Conservation (phyloP, 2,113 vertebrate species). For the Gymnogyps californianus region DNA sequence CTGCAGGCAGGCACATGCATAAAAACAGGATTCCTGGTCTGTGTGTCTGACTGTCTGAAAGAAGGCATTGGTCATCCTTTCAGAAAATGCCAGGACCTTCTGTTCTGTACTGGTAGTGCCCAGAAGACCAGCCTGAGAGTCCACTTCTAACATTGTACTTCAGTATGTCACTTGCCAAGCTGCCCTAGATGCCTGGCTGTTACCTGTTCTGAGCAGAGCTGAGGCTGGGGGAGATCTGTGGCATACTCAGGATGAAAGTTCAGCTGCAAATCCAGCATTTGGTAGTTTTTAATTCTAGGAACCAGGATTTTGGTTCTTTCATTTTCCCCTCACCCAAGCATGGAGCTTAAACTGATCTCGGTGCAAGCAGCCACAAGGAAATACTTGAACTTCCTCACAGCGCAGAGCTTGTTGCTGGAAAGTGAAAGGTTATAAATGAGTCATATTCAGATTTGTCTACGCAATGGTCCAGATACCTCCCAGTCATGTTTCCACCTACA, state of each 20-base stretch:
- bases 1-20: not conserved
- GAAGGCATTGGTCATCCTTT: not conserved
- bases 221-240: not conserved
- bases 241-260: not conserved
- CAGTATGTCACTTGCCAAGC: not conserved
- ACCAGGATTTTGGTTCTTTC: not conserved
- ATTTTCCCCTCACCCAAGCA: not conserved
- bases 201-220: not conserved
- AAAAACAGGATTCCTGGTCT: not conserved
- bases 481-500: not conserved
- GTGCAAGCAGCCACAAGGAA: not conserved
- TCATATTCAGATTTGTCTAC: not conserved
- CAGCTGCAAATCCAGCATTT: not conserved
- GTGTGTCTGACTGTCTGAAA: not conserved
- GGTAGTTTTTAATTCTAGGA: not conserved
- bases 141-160: not conserved
- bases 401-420: not conserved
- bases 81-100: not conserved
- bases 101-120: not conserved
- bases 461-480: not conserved
- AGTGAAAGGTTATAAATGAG: not conserved
- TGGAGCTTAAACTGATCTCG: not conserved
- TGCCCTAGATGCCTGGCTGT: not conserved
- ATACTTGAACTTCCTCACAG: not conserved
- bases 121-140: not conserved